Evolutionary conservation across 1,140 invertebrate genomes (phyloP).

Genomic region (Papilio aristodemus): DNA sequence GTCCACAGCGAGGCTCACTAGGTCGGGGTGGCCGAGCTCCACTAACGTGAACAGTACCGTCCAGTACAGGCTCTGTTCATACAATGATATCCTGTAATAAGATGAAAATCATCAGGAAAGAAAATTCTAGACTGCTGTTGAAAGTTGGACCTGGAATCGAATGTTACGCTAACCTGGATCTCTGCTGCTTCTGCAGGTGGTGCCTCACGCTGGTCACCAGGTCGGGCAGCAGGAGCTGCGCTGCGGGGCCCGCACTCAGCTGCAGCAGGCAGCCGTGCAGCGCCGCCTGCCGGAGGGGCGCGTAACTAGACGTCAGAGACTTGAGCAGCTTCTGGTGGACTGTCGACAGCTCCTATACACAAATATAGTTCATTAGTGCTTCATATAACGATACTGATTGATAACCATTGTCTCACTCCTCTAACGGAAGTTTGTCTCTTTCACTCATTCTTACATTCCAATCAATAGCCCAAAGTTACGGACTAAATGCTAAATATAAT

Average conservation of each 20-base stretch:
- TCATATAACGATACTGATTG: no score
- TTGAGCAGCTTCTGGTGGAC: constrained; percentile 68
- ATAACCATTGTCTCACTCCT: no score
- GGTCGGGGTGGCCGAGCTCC: constrained; percentile 60
- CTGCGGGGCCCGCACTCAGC: constrained; percentile 34
- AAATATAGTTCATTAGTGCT: not conserved
- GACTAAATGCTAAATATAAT: no score
- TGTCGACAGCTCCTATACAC: constrained; percentile 56
- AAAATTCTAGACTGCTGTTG: no score
- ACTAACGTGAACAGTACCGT: constrained; percentile 66
- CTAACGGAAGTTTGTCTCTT: no score
- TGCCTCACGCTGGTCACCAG: constrained; percentile 2
- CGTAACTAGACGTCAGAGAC: constrained; percentile 58
- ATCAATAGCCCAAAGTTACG: no score
- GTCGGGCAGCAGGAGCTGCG: constrained; percentile 27
- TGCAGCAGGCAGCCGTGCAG: constrained; percentile 62
- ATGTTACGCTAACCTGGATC: constrained; percentile 10
- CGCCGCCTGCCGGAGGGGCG: constrained; percentile 65
- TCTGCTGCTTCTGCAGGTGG: not conserved
- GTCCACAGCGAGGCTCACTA: constrained; percentile 60
- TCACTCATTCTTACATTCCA: no score
- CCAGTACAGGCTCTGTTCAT: constrained; percentile 75
- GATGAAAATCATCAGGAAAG: not conserved
- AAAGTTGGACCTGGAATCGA: no score
- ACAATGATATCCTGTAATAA: constrained; percentile 66